Percentiles rank a stretch among this genome's conserved stretches.
Conservation (phyloP, 2,113 vertebrate species). For the Setophaga coronata region DNA sequence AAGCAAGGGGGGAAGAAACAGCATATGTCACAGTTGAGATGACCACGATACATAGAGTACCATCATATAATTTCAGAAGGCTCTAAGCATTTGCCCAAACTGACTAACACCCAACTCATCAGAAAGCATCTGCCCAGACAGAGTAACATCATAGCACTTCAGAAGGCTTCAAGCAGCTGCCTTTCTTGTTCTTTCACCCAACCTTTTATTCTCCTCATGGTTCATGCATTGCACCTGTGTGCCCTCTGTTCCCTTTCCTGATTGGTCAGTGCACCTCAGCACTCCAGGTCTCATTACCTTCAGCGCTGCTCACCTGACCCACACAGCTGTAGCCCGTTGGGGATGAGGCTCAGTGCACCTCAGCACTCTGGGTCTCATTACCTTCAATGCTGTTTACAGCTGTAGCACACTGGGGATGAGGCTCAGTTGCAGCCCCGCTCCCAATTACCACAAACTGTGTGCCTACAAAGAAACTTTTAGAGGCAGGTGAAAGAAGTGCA, state of each 20-base stretch:
- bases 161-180: not conserved
- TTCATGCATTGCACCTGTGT: not conserved
- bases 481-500: not conserved
- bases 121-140: not conserved
- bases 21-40: not conserved
- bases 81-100: not conserved
- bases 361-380: too few relatives aligned
- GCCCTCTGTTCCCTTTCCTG: not conserved
- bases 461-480: not conserved
- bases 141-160: not conserved
- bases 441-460: not conserved
- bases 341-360: not conserved
- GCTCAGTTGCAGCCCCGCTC: fast-evolving
- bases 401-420: not conserved
- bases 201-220: not conserved
- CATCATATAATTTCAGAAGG: not conserved
- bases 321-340: not conserved
- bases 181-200: not conserved
- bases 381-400: not conserved
- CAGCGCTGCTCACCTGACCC: not conserved
- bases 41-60: not conserved
- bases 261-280: not conserved
- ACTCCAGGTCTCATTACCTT: not conserved
- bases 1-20: not conserved
- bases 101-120: not conserved